Evolutionary conservation across 92 coral and sea anemone species (phyloP), one percentile per base, ranked within the genome.

Genomic region (Porites rus): DNA sequence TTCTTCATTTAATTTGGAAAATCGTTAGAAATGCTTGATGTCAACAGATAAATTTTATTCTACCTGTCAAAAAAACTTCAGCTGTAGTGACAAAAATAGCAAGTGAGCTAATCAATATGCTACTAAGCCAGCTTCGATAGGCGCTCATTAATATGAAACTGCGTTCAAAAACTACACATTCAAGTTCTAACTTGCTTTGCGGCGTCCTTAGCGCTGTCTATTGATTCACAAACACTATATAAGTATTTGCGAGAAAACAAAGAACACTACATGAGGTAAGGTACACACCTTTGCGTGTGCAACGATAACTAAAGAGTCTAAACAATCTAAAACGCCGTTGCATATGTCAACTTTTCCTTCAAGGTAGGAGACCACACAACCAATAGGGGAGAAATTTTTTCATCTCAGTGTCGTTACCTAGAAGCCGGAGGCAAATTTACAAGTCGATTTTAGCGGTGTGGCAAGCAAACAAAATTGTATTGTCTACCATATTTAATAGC

Each of bases 171-270:
- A 53, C 10, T 79, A 10, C 84, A 66, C 52, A 50, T 51, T 25
- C 56, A 66, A 19, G 68, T 69, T 69, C 4, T 18, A 69, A 81
- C 86, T 78, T 69, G 86, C 28, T 71, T 28, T 38, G 86, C 5
- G 69, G 86, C 86, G 86, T 81, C 86, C 17, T 59, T 31, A 21
- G 38, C 77, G 61, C 77, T 72, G 50, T 62, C 79, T 76, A 2
- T 46, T 0, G 6, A 38, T 38, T 38, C 46, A 38, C 46, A 38
- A 38, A 38, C 46, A 0, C 6, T 56, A 69, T 46, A 28, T 59
- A 54, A 19, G 38, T 50, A 60, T 70, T 56, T 19, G 1, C 18
- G 1, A 10, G n/a, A 13, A 28, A 2, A 80, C 50, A 24, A 54
- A 18, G 24, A 62, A 31, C 25, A 11, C 12, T 2, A 10, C 61